A percentile compares a stretch with the other conserved stretches of the same genome.
Evolutionary conservation across 2,113 vertebrate genomes (phyloP).

Genomic region (Apus apus): DNA sequence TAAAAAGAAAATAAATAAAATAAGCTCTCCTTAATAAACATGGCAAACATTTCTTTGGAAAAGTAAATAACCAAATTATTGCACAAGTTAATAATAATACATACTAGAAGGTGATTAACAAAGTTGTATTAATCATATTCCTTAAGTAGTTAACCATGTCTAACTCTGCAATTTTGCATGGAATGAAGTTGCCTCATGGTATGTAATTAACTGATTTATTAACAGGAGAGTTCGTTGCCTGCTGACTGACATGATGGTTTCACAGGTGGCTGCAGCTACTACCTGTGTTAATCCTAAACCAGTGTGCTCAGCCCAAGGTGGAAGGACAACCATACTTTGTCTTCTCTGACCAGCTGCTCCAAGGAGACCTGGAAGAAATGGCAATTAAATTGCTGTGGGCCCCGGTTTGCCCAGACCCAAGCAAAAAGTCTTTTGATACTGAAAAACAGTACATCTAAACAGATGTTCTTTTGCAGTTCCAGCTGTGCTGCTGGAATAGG

Average conservation of each 20-base stretch:
- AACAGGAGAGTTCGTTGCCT: constrained; percentile 17
- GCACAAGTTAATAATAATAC: constrained; percentile 47
- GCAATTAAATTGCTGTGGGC: neutral
- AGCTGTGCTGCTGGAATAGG: neutral
- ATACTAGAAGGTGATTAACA: constrained; percentile 68
- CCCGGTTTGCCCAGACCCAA: neutral
- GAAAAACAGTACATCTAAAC: neutral
- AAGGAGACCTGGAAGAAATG: neutral
- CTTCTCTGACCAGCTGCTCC: neutral
- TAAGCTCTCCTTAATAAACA: constrained; percentile 66
- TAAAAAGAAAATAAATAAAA: no score
- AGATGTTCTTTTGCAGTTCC: constrained; percentile 10
- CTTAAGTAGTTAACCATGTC: constrained; percentile 52
- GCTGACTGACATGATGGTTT: neutral
- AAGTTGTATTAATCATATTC: constrained; percentile 59
- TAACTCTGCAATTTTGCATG: constrained; percentile 64
- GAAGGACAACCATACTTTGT: neutral
- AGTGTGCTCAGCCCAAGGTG: neutral
- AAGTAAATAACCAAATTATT: constrained; percentile 67
- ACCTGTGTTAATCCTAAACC: neutral
- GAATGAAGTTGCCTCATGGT: constrained; percentile 52
- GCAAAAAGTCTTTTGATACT: neutral
- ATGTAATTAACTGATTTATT: constrained; percentile 64
- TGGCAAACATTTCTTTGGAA: constrained; percentile 52
- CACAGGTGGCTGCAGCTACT: neutral